These are phyloP conservation scores for Poecilia velifera DNA, from an alignment of 2,797 vertebrate genomes.

Conservation along the genomic window DNA sequence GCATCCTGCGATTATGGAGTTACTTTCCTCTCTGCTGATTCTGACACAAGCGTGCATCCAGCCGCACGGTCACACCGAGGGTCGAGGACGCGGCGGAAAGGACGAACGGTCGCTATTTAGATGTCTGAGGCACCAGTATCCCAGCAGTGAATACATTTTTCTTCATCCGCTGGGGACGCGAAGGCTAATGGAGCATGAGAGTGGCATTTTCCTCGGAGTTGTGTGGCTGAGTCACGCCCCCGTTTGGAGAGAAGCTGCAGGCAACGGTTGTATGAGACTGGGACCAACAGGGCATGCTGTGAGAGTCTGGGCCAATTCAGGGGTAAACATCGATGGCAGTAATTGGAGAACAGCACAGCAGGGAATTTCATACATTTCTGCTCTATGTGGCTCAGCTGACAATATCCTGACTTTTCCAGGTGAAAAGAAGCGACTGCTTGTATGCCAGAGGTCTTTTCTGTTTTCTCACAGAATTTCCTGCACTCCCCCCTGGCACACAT, in stretches of 20 bases:
- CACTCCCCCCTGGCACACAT: conserved; percentile 12
- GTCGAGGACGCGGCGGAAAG: conserved; percentile 32
- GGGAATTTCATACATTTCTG: conserved; percentile 68
- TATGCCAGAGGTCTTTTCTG: conserved; percentile 27
- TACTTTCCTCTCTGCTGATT: conserved; percentile 42
- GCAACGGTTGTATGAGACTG: conserved; percentile 52
- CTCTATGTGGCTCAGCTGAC: conserved; percentile 39
- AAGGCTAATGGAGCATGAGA: conserved; percentile 79
- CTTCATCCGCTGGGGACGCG: conserved; percentile 70
- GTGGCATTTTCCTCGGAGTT: conserved; percentile 66
- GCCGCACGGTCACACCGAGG: conserved; percentile 44
- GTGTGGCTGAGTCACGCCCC: conserved; percentile 69
- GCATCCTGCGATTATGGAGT: conserved; percentile 53
- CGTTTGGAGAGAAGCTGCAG: conserved; percentile 61
- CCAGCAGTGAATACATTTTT: conserved; percentile 71
- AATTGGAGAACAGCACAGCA: conserved; percentile 74
- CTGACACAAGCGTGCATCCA: conserved; percentile 9
- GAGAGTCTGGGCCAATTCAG: conserved; percentile 61
- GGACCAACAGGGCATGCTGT: conserved; percentile 63
- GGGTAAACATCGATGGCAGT: conserved; percentile 70
- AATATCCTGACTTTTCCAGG: conserved; percentile 51
- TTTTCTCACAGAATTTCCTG: conserved; percentile 22
- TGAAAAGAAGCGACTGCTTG: conserved; percentile 27
- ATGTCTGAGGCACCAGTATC: conserved; percentile 57
- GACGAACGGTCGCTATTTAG: conserved; percentile 62